These are phyloP conservation scores for Protaetia brevitarsis DNA, from an alignment of 1,140 invertebrate genomes.

Conservation along the genomic window DNA sequence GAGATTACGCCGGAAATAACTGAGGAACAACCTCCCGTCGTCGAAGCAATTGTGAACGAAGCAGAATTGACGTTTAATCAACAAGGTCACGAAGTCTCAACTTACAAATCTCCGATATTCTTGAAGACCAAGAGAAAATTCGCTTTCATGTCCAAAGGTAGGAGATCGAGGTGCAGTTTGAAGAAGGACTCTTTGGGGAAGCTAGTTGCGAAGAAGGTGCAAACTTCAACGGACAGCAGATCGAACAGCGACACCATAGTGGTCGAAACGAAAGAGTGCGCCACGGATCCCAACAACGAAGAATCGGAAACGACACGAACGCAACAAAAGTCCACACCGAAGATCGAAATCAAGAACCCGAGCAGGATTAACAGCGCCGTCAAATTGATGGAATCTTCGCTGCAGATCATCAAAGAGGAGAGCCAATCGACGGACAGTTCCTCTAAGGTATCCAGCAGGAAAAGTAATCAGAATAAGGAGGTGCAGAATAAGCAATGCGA, in stretches of 20 bases:
- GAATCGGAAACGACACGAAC: neutral
- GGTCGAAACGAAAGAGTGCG: neutral
- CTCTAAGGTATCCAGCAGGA: neutral
- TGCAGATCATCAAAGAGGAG: constrained; percentile 23
- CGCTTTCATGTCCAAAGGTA: neutral
- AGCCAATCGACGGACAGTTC: constrained; percentile 18
- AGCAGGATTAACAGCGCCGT: constrained; percentile 19
- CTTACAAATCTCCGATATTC: neutral
- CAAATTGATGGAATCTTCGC: constrained; percentile 16
- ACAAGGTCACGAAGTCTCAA: neutral
- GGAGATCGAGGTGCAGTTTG: neutral
- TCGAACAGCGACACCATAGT: neutral
- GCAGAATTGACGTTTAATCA: neutral
- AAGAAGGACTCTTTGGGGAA: neutral
- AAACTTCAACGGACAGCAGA: neutral
- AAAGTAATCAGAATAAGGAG: neutral
- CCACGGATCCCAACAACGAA: neutral
- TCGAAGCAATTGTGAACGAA: neutral
- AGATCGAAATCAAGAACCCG: neutral
- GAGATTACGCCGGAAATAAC: neutral
- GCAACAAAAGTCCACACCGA: too few species aligned
- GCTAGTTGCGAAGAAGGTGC: neutral
- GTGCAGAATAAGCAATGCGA: neutral
- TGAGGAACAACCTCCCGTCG: neutral
- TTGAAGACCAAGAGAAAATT: constrained; percentile 18